phyloP scores from a whole-genome alignment of 2,797 vertebrate species.

The Otolemur crassicaudatus region DNA sequence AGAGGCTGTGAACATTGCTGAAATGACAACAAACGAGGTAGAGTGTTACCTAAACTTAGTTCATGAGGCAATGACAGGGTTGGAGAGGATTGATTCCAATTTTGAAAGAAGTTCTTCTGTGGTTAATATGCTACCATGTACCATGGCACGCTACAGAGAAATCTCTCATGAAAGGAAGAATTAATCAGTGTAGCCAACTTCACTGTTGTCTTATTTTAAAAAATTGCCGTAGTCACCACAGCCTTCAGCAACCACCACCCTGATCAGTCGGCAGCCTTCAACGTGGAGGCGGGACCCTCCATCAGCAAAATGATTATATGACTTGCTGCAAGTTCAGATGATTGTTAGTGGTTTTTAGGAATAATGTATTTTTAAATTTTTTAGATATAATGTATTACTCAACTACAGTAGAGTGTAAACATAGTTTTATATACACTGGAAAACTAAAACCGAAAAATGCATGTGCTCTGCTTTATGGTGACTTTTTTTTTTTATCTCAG shows the following conservation, averaged over 20 bases:
- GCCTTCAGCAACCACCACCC: not conserved
- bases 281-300: not conserved
- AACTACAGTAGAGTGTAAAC: not conserved
- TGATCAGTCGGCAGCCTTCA: not conserved
- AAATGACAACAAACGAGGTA: not conserved
- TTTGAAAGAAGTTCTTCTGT: not conserved
- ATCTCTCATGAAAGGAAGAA: not conserved
- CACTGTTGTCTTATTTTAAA: not conserved
- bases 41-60: not conserved
- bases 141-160: not conserved
- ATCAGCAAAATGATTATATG: not conserved
- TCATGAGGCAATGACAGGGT: not conserved
- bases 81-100: not conserved
- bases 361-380: not conserved
- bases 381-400: not conserved
- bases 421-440: not conserved
- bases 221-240: not conserved
- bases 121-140: not conserved
- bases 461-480: not conserved
- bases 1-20: not conserved
- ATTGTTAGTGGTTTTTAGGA: not conserved
- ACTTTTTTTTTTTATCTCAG: not conserved
- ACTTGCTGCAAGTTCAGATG: not conserved
- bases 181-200: not conserved
- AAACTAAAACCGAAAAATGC: not conserved